Evolutionary conservation across 1,140 invertebrate genomes (phyloP).

Genomic region (Cyclargus thomasi): DNA sequence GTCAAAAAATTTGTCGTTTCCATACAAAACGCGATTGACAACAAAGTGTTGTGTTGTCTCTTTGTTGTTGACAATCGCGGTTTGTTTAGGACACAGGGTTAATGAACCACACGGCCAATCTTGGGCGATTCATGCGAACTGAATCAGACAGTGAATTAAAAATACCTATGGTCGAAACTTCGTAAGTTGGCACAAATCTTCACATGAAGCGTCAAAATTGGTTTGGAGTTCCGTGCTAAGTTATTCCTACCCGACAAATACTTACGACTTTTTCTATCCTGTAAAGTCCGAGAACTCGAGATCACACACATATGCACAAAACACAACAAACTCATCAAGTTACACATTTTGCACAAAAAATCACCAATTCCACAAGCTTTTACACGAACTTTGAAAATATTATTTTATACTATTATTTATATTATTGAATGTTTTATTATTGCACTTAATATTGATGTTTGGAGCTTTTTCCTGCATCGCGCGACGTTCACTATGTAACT

Average conservation of each 20-base stretch:
- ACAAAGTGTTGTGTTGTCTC: too few relatives aligned
- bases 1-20: too few relatives aligned
- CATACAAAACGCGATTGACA: too few relatives aligned
- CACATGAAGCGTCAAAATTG: too few relatives aligned
- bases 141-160: too few relatives aligned
- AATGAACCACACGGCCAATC: too few relatives aligned
- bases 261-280: constrained; percentile 2
- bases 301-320: constrained; percentile 20
- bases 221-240: too few relatives aligned
- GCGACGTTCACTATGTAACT: constrained; percentile 3
- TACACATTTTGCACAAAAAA: background rate
- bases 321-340: background rate
- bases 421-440: background rate
- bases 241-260: background rate
- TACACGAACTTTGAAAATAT: background rate
- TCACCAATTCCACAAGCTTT: background rate
- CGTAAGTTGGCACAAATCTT: too few relatives aligned
- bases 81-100: too few relatives aligned
- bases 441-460: background rate
- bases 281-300: constrained; percentile 33
- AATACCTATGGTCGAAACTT: too few relatives aligned
- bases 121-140: too few relatives aligned
- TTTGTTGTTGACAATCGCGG: too few relatives aligned
- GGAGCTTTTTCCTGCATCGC: background rate
- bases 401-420: background rate